Percentiles rank a stretch among this genome's conserved stretches.
Evolutionary conservation across 2,888 invertebrate genomes (phyloP).

Genomic region (Saturnia pavonia): DNA sequence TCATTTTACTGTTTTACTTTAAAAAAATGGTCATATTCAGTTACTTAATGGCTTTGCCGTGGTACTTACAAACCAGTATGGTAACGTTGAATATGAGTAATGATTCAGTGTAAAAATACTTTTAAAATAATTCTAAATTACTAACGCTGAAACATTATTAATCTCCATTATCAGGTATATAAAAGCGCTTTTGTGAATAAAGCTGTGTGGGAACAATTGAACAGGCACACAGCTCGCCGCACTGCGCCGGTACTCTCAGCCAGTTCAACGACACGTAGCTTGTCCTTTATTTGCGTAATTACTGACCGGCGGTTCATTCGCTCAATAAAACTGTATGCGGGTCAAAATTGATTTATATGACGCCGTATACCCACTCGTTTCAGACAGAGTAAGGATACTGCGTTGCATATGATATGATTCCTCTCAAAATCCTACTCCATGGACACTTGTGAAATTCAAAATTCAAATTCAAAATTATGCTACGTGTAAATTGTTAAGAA

Average conservation of each 20-base stretch:
- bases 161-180: neutral
- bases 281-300: conserved; percentile 38
- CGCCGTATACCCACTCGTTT: neutral
- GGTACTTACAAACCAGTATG: neutral
- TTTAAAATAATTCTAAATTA: neutral
- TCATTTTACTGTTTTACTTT: too few relatives aligned
- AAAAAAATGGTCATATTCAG: too few relatives aligned
- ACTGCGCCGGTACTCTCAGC: conserved; percentile 20
- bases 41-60: neutral
- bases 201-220: conserved; percentile 23
- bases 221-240: neutral
- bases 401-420: neutral
- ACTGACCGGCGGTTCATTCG: conserved; percentile 32
- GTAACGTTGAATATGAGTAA: neutral
- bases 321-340: conserved; percentile 26
- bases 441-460: neutral
- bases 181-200: conserved; percentile 29
- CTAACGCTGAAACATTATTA: neutral
- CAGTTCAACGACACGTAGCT: conserved; percentile 35
- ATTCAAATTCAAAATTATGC: too few relatives aligned
- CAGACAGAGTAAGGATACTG: neutral
- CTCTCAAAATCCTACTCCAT: neutral
- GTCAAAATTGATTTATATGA: conserved; percentile 17
- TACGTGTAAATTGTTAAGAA: too few relatives aligned
- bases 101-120: neutral